These are phyloP conservation scores for Osmerus eperlanus DNA, from an alignment of 2,113 vertebrate species.

Conservation along the genomic window DNA sequence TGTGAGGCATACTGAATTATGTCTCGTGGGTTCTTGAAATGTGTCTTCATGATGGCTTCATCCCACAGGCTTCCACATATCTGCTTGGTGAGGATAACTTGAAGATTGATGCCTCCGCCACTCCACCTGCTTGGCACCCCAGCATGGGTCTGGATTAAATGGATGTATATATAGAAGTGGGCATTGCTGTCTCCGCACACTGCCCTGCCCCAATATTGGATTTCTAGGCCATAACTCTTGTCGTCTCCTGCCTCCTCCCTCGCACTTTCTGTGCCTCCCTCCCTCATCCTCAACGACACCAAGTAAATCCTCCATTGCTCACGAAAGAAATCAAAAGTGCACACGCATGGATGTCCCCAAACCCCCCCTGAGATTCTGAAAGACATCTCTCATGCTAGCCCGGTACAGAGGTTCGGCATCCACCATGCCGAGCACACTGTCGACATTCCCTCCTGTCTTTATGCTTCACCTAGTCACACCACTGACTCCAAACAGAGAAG, in stretches of 20 bases:
- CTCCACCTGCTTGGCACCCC: conserved; percentile 18
- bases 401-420: not conserved
- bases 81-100: conserved; percentile 15
- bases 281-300: not conserved
- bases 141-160: conserved; percentile 2
- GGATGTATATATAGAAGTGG: conserved; percentile 17
- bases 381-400: not conserved
- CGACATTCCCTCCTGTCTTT: not conserved
- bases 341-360: not conserved
- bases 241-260: not conserved
- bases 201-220: conserved; percentile 4
- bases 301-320: not conserved
- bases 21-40: not conserved
- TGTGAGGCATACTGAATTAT: conserved; percentile 2
- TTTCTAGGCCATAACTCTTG: conserved; percentile 29
- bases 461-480: not conserved
- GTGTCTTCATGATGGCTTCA: conserved; percentile 4
- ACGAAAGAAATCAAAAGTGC: not conserved
- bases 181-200: not conserved
- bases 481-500: conserved; percentile 8
- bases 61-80: conserved; percentile 16
- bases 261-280: not conserved
- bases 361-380: not conserved
- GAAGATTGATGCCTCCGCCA: conserved; percentile 22
- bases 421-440: not conserved